phyloP scores from a whole-genome alignment of 2,113 vertebrate genomes.

The Catharus minimus region DNA sequence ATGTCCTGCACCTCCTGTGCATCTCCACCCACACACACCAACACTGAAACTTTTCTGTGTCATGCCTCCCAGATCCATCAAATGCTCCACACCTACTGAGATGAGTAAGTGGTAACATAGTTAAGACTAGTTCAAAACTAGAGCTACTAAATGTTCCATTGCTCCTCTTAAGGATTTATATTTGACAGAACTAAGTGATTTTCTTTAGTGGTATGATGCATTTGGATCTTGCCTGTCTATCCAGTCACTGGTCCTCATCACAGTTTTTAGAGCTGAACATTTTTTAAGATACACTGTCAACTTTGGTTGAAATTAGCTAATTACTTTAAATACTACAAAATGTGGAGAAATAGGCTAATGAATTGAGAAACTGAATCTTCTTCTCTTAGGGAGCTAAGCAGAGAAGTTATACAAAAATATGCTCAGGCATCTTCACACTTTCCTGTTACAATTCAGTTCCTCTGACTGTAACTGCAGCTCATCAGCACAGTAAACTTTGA shows the following conservation, averaged over 20 bases:
- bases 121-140: neutral
- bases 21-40: fast-evolving
- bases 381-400: neutral
- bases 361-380: neutral
- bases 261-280: neutral
- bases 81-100: neutral
- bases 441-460: neutral
- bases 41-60: neutral
- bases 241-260: neutral
- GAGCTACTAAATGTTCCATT: neutral
- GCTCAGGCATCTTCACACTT: neutral
- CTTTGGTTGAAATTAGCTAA: neutral
- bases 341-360: neutral
- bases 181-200: neutral
- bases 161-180: neutral
- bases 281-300: neutral
- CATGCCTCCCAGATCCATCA: neutral
- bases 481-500: neutral
- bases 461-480: neutral
- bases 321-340: neutral
- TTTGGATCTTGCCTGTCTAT: neutral
- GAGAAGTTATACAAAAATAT: neutral
- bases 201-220: neutral
- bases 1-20: neutral
- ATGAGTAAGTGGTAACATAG: neutral